Evolutionary conservation across 1,140 invertebrate genomes (phyloP), one percentile per base, ranked within the genome.

Genomic region (Venturia canescens): DNA sequence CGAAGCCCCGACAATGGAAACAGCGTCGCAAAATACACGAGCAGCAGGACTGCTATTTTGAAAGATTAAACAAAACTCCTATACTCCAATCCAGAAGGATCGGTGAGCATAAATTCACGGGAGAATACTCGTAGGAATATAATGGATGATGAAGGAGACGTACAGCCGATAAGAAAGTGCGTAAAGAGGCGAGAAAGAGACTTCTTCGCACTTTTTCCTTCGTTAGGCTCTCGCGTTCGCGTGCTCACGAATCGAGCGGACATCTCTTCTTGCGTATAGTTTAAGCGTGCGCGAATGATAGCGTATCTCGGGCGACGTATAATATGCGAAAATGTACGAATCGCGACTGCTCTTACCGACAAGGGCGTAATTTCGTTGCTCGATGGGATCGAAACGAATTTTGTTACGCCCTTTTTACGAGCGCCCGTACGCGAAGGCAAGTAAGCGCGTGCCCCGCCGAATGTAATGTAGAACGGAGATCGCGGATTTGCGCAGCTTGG

Each of bases 221-320:
- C 4, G n/a, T 63, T 23, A 23, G 27, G 60, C 3, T 23, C 60
- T 31, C 26, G 15, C 67, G 67, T 34, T 71, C 69, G 69, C 69
- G 69, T 71, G 69, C 38, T 44, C 4, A 15, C 11, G 69, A 71
- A 21, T 71, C 69, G 34, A 44, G 31, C 69, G n/a, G 69, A 71
- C 69, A 44, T 38, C 6, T 71, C 31, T n/a, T n/a, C 34, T 71
- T 44, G 5, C 34, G 48, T 71, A 48, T 48, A 48, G 69, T 71
- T 71, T 48, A 48, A 71, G 18, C 69, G 5, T 71, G 69, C 34
- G 31, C n/a, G 34, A 21, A 71, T 21, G 69, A 71, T 71, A 71
- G 34, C 69, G 23, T 71, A 71, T 71, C 34, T 38, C 69, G 69
- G 69, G 48, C 69, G n/a, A 71, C 34, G 69, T 71, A 63, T 23